phyloP scores from a whole-genome alignment of 2,888 invertebrate species.

The Synergus laeviventris region DNA sequence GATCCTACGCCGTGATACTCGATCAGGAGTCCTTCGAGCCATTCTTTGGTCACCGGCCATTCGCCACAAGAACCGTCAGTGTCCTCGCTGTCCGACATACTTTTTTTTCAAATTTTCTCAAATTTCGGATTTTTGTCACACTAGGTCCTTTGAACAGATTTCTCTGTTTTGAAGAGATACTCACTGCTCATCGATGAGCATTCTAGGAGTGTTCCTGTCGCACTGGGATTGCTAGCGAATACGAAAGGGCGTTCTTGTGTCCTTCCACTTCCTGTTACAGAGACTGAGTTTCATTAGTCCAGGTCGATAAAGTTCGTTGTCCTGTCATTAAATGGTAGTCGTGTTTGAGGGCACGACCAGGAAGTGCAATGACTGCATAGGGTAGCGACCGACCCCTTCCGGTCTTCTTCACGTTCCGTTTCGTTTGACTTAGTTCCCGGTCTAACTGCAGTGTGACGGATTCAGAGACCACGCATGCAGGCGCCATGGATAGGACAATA shows the following conservation, averaged over 20 bases:
- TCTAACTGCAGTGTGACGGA: constrained; percentile 51
- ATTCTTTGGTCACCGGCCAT: constrained; percentile 79
- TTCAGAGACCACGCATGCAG: constrained; percentile 73
- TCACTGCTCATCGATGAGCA: constrained; percentile 11
- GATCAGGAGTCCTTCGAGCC: constrained; percentile 78
- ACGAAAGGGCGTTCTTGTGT: constrained; percentile 22
- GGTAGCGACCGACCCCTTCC: constrained; percentile 27
- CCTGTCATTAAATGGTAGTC: constrained; percentile 22
- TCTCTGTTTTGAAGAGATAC: background rate
- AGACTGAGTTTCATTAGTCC: constrained; percentile 14
- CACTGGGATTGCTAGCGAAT: constrained; percentile 16
- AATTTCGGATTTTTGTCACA: background rate
- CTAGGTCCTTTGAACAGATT: background rate
- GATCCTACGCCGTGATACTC: constrained; percentile 75
- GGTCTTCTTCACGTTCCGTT: constrained; percentile 10
- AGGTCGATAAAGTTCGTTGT: constrained; percentile 3
- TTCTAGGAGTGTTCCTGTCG: background rate
- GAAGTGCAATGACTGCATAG: constrained; percentile 17
- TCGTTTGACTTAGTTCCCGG: constrained; percentile 40
- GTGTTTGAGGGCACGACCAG: constrained; percentile 15
- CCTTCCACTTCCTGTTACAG: constrained; percentile 13
- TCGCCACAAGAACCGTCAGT: constrained; percentile 75
- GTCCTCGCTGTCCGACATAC: constrained; percentile 78
- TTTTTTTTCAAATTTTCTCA: background rate
- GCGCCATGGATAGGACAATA: constrained; percentile 78